phyloP scores from a whole-genome alignment of 2,888 invertebrate species.

The Argyresthia goedartella region DNA sequence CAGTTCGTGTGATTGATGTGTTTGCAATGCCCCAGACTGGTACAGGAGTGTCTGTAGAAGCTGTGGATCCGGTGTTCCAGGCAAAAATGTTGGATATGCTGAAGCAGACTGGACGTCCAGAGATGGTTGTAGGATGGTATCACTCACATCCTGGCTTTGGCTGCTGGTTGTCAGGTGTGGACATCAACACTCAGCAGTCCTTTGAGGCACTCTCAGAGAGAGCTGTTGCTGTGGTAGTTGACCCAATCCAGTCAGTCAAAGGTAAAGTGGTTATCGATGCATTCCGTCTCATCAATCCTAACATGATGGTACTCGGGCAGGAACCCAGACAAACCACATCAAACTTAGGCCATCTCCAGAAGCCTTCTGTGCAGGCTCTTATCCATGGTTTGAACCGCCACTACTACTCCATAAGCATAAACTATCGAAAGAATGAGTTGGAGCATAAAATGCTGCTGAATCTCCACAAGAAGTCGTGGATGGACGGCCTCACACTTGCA shows the following conservation, averaged over 20 bases:
- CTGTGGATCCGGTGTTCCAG: slow-evolving; percentile 99
- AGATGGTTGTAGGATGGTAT: slow-evolving; percentile 97
- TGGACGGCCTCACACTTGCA: slow-evolving; percentile 92
- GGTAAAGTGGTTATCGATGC: slow-evolving; percentile 99
- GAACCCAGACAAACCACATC: slow-evolving; percentile 99
- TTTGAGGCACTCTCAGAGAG: slow-evolving; percentile 98
- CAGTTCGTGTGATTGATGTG: slow-evolving; percentile 98
- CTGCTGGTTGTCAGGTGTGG: slow-evolving; percentile 99
- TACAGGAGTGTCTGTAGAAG: slow-evolving; percentile 98
- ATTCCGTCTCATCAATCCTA: slow-evolving; percentile 98
- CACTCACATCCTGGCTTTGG: slow-evolving; percentile 99
- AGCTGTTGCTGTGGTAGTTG: slow-evolving; percentile 99
- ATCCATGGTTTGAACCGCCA: slow-evolving; percentile 99
- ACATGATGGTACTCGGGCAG: slow-evolving; percentile 98
- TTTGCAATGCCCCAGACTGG: slow-evolving; percentile 99
- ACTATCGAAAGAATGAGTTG: slow-evolving; percentile 98
- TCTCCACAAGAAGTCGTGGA: slow-evolving; percentile 99
- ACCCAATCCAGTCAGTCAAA: slow-evolving; percentile 99
- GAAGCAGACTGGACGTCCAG: slow-evolving; percentile 97
- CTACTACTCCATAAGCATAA: slow-evolving; percentile 99
- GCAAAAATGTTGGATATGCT: slow-evolving; percentile 99
- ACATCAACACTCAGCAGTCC: slow-evolving; percentile 99
- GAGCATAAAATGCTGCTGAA: slow-evolving; percentile 99
- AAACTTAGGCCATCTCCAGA: slow-evolving; percentile 97
- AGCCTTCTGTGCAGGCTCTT: slow-evolving; percentile 98